phyloP scores from a whole-genome alignment of 2,113 vertebrate species.

The Miniopterus natalensis region DNA sequence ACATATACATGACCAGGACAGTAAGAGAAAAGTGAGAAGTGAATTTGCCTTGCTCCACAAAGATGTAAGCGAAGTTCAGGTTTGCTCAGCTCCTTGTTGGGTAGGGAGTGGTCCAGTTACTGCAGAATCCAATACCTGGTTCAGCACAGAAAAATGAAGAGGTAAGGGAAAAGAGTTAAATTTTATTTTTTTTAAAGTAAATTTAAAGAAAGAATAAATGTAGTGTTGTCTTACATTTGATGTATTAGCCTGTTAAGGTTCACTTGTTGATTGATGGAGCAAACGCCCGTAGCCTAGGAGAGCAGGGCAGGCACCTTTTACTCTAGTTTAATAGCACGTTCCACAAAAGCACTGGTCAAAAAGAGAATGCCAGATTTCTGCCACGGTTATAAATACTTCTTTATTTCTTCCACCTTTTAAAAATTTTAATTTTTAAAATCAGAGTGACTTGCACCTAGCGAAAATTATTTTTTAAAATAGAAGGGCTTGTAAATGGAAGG shows the following conservation, averaged over 20 bases:
- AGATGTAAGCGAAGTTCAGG: neutral
- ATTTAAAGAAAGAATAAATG: neutral
- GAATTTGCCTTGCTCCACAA: neutral
- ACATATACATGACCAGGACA: neutral
- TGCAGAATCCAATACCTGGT: neutral
- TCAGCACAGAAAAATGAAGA: neutral
- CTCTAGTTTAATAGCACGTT: neutral
- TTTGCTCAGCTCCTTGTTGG: neutral
- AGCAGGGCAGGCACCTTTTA: neutral
- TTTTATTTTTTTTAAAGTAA: neutral
- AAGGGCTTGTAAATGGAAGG: neutral
- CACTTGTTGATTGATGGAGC: neutral
- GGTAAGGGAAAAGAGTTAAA: neutral
- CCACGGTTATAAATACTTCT: neutral
- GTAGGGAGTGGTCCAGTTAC: neutral
- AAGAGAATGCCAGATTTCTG: neutral
- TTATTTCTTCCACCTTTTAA: neutral
- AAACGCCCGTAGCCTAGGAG: neutral
- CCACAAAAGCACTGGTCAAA: neutral
- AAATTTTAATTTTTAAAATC: neutral
- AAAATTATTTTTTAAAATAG: neutral
- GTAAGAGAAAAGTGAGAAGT: neutral
- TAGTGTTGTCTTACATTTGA: neutral
- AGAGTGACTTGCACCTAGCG: neutral
- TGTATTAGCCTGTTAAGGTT: neutral